Conservation (phyloP, 2,113 vertebrate genomes). For the Rhinopomastus cyanomelas region DNA sequence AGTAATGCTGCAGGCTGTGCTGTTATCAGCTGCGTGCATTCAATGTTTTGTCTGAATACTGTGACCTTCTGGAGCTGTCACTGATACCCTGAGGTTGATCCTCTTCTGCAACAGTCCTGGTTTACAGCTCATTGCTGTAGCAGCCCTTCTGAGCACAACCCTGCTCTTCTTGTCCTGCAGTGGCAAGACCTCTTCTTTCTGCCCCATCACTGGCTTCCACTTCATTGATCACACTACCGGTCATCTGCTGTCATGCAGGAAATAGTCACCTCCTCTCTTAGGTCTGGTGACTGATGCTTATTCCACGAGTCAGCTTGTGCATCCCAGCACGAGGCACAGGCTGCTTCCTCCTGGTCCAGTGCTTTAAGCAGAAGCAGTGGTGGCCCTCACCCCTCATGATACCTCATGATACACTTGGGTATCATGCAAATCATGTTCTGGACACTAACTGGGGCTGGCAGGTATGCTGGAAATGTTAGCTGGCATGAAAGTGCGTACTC, state of each 20-base stretch:
- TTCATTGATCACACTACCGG: neutral
- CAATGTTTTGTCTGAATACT: neutral
- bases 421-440: fast-evolving
- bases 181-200: neutral
- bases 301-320: fast-evolving
- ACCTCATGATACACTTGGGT: neutral
- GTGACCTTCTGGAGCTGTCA: neutral
- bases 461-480: neutral
- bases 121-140: neutral
- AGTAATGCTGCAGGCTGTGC: neutral
- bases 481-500: neutral
- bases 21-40: neutral
- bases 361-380: neutral
- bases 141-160: neutral
- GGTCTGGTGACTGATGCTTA: fast-evolving
- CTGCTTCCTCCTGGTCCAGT: neutral
- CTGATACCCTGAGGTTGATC: neutral
- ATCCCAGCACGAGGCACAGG: neutral
- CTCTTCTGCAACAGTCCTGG: neutral
- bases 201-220: too few species aligned
- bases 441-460: neutral
- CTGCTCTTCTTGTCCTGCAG: neutral
- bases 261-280: neutral
- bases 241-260: neutral
- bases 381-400: neutral